Conservation (phyloP, 2,113 vertebrate genomes). For the Entomyzon cyanotis region DNA sequence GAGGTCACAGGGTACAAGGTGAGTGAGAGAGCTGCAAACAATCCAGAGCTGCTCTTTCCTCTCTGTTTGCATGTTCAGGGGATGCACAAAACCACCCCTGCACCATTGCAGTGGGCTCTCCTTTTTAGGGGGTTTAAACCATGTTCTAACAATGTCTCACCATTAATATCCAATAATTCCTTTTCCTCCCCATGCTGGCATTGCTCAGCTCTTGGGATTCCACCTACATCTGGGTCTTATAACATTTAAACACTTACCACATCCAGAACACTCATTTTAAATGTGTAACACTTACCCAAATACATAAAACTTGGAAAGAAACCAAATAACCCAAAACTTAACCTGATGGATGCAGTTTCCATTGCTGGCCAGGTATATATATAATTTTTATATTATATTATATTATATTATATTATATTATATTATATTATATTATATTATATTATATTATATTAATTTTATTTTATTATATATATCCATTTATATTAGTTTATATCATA, state of each 20-base stretch:
- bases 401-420: too few species aligned
- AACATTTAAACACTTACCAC: background rate
- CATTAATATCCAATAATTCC: too few species aligned
- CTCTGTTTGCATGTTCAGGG: background rate
- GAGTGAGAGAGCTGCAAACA: background rate
- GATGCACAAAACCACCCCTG: background rate
- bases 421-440: too few species aligned
- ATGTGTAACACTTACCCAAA: background rate
- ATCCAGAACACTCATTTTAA: background rate
- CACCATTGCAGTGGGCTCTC: background rate
- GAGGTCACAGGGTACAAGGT: constrained; percentile 93
- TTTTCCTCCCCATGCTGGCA: background rate
- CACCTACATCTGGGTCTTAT: background rate
- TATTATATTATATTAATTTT: too few species aligned
- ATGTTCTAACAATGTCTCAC: background rate
- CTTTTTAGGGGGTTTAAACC: background rate
- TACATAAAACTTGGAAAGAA: background rate
- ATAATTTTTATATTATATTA: background rate
- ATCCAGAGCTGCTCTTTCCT: fast-evolving
- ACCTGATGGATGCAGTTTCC: background rate
- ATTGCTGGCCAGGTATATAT: background rate
- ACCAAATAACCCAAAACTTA: background rate
- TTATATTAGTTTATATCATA: too few species aligned
- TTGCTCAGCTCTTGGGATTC: background rate
- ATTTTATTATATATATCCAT: background rate